A percentile compares a stretch with the other conserved stretches of the same genome.
phyloP scores from a whole-genome alignment of 2,797 vertebrate species.

The Nasua narica region DNA sequence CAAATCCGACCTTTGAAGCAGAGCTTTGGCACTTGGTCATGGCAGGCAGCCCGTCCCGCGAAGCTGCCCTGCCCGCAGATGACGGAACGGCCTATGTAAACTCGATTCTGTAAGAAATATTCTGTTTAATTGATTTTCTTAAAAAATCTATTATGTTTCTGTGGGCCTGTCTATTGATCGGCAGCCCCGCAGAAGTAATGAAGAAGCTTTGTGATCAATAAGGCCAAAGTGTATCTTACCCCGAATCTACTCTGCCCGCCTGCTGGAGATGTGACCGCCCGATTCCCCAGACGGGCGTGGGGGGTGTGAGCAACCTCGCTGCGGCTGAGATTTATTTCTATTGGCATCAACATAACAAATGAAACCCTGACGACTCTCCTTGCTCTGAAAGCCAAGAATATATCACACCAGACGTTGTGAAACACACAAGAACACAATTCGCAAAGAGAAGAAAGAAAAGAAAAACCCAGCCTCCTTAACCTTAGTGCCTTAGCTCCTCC shows the following conservation, averaged over 20 bases:
- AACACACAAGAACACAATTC: constrained; percentile 75
- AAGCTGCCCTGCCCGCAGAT: background rate
- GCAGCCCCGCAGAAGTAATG: constrained; percentile 81
- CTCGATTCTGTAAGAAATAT: constrained; percentile 74
- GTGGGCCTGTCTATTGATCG: constrained; percentile 81
- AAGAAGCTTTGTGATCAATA: constrained; percentile 85
- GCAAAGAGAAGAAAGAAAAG: constrained; percentile 48
- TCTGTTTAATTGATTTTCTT: constrained; percentile 84
- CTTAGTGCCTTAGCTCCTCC: background rate
- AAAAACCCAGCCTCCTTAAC: constrained; percentile 21
- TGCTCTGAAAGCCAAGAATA: constrained; percentile 76
- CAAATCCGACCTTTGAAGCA: background rate
- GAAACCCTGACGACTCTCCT: constrained; percentile 77
- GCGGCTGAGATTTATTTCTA: constrained; percentile 78
- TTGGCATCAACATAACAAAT: constrained; percentile 83
- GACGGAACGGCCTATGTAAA: background rate
- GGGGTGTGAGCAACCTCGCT: constrained; percentile 51
- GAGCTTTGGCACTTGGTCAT: background rate
- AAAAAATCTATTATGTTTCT: constrained; percentile 81
- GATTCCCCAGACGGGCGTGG: constrained; percentile 47
- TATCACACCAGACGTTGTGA: constrained; percentile 71
- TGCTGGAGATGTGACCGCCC: constrained; percentile 56
- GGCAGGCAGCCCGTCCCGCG: background rate
- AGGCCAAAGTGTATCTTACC: constrained; percentile 80
- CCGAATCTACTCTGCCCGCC: constrained; percentile 70